Evolutionary conservation across 2,113 vertebrate species (phyloP).

Genomic region (Plecotus auritus): DNA sequence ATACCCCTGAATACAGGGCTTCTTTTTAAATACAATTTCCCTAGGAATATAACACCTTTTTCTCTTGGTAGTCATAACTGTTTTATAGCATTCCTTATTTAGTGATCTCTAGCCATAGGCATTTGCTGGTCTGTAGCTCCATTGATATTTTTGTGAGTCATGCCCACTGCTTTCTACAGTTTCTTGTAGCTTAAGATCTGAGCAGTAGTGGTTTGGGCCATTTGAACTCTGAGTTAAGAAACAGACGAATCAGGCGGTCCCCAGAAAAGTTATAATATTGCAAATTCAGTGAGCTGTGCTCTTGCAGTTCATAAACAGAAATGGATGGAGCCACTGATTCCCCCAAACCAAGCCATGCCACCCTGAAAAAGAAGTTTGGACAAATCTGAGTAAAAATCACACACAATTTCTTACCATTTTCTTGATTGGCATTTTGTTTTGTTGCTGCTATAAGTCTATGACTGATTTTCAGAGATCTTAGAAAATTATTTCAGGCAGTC

Average conservation of each 20-base stretch:
- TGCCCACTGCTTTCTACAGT: not conserved
- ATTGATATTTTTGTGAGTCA: not conserved
- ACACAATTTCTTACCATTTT: not conserved
- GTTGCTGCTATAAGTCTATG: not conserved
- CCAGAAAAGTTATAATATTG: not conserved
- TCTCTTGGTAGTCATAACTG: not conserved
- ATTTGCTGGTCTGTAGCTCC: not conserved
- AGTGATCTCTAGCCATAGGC: not conserved
- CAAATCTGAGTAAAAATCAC: not conserved
- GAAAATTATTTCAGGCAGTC: not conserved
- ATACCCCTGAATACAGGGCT: not conserved
- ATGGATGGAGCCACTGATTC: not conserved
- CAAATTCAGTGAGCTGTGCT: not conserved
- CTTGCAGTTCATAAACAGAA: not conserved
- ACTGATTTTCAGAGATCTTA: not conserved
- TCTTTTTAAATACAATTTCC: not conserved
- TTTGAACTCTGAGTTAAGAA: not conserved
- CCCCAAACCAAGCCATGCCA: not conserved
- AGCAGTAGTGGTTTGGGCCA: not conserved
- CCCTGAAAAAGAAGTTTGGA: not conserved
- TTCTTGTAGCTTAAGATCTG: not conserved
- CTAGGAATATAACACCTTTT: not conserved
- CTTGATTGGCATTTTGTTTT: not conserved
- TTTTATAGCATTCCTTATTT: not conserved
- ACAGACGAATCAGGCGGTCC: not conserved